These are phyloP conservation scores for Alentia gelatinosa DNA, from an alignment of 2,888 invertebrate genomes.

Conservation along the genomic window DNA sequence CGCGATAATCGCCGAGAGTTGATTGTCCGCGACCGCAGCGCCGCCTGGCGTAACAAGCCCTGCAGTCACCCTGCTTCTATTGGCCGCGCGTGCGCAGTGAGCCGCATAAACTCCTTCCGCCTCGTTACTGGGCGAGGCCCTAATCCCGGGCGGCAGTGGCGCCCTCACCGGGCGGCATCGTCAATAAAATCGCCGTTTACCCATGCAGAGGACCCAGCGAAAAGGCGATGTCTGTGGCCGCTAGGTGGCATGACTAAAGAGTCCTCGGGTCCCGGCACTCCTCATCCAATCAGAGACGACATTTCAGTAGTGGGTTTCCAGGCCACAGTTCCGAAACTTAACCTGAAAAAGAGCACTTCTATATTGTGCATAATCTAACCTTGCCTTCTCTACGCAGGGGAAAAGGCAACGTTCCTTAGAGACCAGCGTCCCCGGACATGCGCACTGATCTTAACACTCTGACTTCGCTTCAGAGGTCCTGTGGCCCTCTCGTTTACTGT, in stretches of 20 bases:
- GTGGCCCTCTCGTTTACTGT: no score
- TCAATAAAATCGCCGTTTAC: background rate
- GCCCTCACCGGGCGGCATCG: background rate
- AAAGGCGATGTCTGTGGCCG: background rate
- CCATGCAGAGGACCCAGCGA: background rate
- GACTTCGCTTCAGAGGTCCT: no score
- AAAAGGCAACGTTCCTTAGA: no score
- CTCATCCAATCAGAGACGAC: background rate
- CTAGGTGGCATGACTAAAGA: background rate
- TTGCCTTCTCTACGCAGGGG: no score
- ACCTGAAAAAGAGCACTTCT: no score
- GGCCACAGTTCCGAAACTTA: no score
- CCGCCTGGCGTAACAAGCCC: background rate
- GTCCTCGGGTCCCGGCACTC: background rate
- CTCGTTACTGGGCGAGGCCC: background rate
- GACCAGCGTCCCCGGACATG: no score
- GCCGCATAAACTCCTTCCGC: background rate
- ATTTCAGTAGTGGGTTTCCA: background rate
- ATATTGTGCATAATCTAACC: no score
- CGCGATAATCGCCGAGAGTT: background rate
- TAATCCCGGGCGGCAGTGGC: background rate
- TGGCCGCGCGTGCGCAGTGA: background rate
- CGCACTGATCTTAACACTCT: no score
- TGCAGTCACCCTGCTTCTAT: background rate
- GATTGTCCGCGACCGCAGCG: background rate